These are phyloP conservation scores for Plectus sambesii DNA, from an alignment of 1,140 invertebrate species.

Conservation along the genomic window DNA sequence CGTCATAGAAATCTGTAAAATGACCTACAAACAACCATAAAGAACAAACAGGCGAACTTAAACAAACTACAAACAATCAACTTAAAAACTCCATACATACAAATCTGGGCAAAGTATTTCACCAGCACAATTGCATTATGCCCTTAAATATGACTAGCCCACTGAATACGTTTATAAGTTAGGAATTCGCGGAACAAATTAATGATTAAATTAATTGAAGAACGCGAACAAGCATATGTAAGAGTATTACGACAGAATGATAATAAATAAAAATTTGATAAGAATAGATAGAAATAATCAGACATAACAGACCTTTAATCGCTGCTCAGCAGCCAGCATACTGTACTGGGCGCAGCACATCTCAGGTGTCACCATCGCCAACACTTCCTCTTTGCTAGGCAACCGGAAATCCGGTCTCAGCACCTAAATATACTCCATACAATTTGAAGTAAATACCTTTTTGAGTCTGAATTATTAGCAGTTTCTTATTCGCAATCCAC, in stretches of 20 bases:
- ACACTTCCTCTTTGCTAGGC: constrained; percentile 93
- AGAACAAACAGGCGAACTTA: too few species aligned
- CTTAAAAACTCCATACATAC: too few species aligned
- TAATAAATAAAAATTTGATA: not conserved
- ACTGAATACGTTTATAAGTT: too few species aligned
- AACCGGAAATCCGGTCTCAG: constrained; percentile 50
- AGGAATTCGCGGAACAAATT: too few species aligned
- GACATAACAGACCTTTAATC: constrained; percentile 28
- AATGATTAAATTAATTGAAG: constrained; percentile 11
- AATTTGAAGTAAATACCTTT: constrained; percentile 9
- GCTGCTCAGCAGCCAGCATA: constrained; percentile 79
- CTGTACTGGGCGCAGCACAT: constrained; percentile 96
- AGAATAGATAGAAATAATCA: not conserved
- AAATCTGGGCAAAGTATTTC: too few species aligned
- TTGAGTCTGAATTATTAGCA: too few species aligned
- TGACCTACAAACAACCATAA: too few species aligned
- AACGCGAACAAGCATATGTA: constrained; percentile 6
- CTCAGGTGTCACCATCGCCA: constrained; percentile 94
- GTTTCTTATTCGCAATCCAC: too few species aligned
- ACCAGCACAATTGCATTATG: too few species aligned
- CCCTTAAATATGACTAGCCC: too few species aligned
- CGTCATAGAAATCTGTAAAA: too few species aligned
- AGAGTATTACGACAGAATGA: not conserved
- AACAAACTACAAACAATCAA: too few species aligned
- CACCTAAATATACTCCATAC: constrained; percentile 19